A percentile compares a stretch with the other conserved stretches of the same genome.
These are phyloP conservation scores for Lydus trimaculatus DNA, from an alignment of 2,888 invertebrate species.

Conservation along the genomic window DNA sequence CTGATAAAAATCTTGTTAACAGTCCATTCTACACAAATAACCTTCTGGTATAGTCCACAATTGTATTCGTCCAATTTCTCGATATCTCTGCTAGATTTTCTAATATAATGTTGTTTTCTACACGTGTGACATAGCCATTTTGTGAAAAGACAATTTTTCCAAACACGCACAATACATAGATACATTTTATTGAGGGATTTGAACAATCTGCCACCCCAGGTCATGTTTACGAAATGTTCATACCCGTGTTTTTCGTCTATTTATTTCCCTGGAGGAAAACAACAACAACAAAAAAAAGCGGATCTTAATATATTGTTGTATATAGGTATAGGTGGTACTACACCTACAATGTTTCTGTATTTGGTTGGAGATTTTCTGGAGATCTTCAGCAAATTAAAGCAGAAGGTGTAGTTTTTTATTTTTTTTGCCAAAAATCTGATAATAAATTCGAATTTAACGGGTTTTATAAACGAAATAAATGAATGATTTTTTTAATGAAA, in stretches of 20 bases:
- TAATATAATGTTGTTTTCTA: conserved; percentile 34
- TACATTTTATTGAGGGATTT: conserved; percentile 34
- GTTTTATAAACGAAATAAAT: not conserved
- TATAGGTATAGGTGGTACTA: not conserved
- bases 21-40: too few species aligned
- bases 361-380: not conserved
- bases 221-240: conserved; percentile 50
- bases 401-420: not conserved
- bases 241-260: conserved; percentile 43
- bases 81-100: conserved; percentile 10
- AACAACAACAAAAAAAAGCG: conserved; percentile 12
- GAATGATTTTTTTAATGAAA: not conserved
- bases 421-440: not conserved
- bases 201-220: conserved; percentile 41
- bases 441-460: not conserved
- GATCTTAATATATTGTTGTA: not conserved
- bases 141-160: conserved; percentile 47
- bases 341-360: not conserved
- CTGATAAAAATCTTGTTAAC: too few species aligned
- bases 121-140: conserved; percentile 46
- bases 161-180: conserved; percentile 45
- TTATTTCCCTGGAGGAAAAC: conserved; percentile 49
- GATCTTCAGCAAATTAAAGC: not conserved
- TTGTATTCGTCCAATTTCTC: too few species aligned
- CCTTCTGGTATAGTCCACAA: too few species aligned